A percentile compares a stretch with the other conserved stretches of the same genome.
Evolutionary conservation across 2,797 vertebrate genomes (phyloP).

Genomic region (Phrynocephalus vlangalii): DNA sequence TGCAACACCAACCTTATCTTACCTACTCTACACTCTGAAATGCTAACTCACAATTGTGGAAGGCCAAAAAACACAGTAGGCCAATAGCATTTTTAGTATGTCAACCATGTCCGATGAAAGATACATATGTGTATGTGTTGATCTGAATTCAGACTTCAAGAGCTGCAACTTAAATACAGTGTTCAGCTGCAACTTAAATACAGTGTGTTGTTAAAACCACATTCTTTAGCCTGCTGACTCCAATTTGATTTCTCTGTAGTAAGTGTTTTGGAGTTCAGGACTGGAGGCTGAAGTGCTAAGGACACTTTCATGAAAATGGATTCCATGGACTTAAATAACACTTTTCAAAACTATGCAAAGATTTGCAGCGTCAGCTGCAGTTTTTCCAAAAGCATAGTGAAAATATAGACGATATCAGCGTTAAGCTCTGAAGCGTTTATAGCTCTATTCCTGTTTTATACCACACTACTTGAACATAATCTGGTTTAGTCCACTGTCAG

Average conservation of each 20-base stretch:
- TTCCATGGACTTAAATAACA: not conserved
- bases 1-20: not conserved
- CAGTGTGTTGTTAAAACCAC: not conserved
- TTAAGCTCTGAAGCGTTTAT: not conserved
- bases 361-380: not conserved
- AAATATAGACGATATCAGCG: not conserved
- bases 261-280: not conserved
- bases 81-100: not conserved
- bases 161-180: not conserved
- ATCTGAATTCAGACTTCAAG: conserved; percentile 4
- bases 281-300: not conserved
- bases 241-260: not conserved
- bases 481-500: not conserved
- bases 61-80: no score
- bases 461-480: not conserved
- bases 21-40: not conserved
- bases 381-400: not conserved
- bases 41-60: not conserved
- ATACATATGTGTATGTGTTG: not conserved
- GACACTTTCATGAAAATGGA: not conserved
- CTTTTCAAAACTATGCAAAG: not conserved
- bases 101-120: not conserved
- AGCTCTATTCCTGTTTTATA: not conserved
- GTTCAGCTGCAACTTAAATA: not conserved
- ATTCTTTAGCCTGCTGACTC: not conserved